These are phyloP conservation scores for Xanthorhoe spadicearia DNA, from an alignment of 2,888 invertebrate genomes.

Conservation along the genomic window DNA sequence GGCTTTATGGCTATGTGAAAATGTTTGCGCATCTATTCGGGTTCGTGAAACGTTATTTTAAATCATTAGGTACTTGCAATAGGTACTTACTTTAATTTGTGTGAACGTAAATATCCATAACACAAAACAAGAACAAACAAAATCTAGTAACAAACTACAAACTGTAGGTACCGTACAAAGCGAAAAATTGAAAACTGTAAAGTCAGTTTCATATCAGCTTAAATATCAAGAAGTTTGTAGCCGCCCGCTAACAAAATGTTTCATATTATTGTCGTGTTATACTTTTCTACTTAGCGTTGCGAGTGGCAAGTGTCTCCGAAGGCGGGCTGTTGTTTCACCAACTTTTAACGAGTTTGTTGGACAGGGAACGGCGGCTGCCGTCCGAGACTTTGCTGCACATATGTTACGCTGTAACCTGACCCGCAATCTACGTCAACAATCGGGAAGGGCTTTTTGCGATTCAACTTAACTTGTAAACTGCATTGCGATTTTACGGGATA, in stretches of 20 bases:
- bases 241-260: constrained; percentile 46
- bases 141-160: constrained; percentile 5
- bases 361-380: constrained; percentile 58
- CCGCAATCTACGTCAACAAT: constrained; percentile 32
- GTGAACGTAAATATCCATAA: background rate
- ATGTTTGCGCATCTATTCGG: too few species aligned
- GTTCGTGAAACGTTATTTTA: too few species aligned
- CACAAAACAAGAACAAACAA: background rate
- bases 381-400: constrained; percentile 62
- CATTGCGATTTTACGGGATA: background rate
- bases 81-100: too few species aligned
- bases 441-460: constrained; percentile 25
- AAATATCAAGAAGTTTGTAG: constrained; percentile 40
- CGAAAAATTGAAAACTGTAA: constrained; percentile 31
- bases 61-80: too few species aligned
- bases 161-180: constrained; percentile 7
- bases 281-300: constrained; percentile 80
- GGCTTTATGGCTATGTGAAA: too few species aligned
- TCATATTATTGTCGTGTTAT: constrained; percentile 65
- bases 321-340: constrained; percentile 77
- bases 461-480: constrained; percentile 18
- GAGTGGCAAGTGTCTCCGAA: constrained; percentile 77
- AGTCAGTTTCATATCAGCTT: constrained; percentile 37
- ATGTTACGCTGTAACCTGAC: constrained; percentile 47
- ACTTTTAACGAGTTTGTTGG: constrained; percentile 85